Base-by-base conservation (phyloP, 1,140 invertebrate species). In the Stenopsyche tienmushanensis region DNA sequence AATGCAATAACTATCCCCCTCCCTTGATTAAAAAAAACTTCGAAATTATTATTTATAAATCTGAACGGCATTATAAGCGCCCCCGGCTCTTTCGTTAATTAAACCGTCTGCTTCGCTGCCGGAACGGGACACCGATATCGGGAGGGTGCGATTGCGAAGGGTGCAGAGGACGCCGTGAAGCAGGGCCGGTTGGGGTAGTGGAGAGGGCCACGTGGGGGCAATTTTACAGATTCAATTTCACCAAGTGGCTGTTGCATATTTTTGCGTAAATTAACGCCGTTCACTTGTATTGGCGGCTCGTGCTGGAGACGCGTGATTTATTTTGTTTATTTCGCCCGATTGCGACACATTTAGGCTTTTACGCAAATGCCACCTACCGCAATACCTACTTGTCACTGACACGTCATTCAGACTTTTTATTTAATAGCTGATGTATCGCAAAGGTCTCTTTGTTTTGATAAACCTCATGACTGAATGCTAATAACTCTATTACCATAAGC, bases 191-290 rank as follows among this genome's bases (percentile, higher is more conserved):
- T 39, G 7, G 34, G n/a, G n/a, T 7, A 13, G 29, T 34, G 29
- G 5, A 34, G 29, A 13, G 29, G 17, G 52, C 23, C 7, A 8
- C 15, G 7, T 20, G 64, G 65, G 62, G 68, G 68, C 68, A 70
- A 70, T 70, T 70, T 70, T 70, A 66, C 68, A 70, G 68, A 70
- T 70, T 70, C 68, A 70, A 70, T 70, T 70, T 70, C 68, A 66
- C 60, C 68, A 70, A 70, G 68, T 70, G 68, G 64, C 68, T 70
- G 68, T 66, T 70, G 68, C 68, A 70, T 70, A 70, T 70, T 70
- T 70, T 70, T 70, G 68, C 68, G 68, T 70, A 70, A 70, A 70
- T 70, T 70, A 70, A 70, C 68, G 65, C 64, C 64, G 29, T 58
- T 62, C 45, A 34, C 45, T 26, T 17, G 49, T 59, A 64, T 54